These are phyloP conservation scores for Metopolophium dirhodum DNA, from an alignment of 1,140 invertebrate species.

Conservation along the genomic window DNA sequence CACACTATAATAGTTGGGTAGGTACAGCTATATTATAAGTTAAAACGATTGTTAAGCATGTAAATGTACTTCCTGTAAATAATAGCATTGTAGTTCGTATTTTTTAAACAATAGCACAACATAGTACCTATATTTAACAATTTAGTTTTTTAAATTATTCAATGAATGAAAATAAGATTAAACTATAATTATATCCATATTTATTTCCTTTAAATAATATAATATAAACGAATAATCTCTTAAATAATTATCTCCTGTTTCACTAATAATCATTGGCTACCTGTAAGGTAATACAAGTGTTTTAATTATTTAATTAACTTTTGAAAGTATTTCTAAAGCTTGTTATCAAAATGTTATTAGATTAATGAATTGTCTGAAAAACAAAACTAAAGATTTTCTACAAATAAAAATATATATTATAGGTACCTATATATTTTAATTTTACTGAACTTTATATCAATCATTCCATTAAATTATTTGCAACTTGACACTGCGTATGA, in stretches of 20 bases:
- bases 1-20: background rate
- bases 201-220: conserved; percentile 5
- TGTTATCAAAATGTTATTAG: background rate
- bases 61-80: conserved; percentile 27
- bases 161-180: background rate
- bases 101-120: conserved; percentile 25
- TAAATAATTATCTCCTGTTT: background rate
- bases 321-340: background rate
- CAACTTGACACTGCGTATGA: background rate
- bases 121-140: conserved; percentile 17
- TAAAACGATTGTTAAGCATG: conserved; percentile 25
- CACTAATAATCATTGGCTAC: background rate
- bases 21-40: background rate
- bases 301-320: background rate
- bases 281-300: background rate
- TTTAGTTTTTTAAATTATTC: conserved; percentile 15
- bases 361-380: background rate
- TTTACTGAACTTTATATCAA: background rate
- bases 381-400: background rate
- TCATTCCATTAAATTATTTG: background rate
- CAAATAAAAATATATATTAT: background rate
- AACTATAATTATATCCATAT: background rate
- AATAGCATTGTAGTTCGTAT: conserved; percentile 35
- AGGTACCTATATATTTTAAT: background rate
- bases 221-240: background rate